Conservation (phyloP, 2,113 vertebrate genomes). For the Fulica atra region DNA sequence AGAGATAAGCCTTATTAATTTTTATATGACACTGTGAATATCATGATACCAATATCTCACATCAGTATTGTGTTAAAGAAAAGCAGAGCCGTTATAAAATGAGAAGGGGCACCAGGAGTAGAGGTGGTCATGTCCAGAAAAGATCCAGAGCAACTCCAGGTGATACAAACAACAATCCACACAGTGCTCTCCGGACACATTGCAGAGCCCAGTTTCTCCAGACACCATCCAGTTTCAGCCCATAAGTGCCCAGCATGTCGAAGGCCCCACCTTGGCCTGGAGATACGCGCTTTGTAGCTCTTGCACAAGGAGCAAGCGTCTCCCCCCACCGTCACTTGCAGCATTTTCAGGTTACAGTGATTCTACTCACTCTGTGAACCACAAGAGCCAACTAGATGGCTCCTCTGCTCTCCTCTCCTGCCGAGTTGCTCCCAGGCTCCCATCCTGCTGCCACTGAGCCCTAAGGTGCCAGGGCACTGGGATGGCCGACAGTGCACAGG, state of each 20-base stretch:
- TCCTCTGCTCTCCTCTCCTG: not conserved
- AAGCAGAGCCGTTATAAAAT: not conserved
- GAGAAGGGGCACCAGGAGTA: not conserved
- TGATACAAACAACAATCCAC: not conserved
- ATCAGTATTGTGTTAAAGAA: not conserved
- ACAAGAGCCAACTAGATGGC: not conserved
- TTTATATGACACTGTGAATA: not conserved
- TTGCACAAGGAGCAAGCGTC: not conserved
- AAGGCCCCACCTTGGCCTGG: not conserved
- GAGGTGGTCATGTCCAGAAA: not conserved
- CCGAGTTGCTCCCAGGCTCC: not conserved
- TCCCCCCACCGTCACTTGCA: not conserved
- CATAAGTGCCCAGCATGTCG: not conserved
- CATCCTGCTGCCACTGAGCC: not conserved
- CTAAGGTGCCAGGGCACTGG: not conserved
- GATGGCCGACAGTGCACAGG: not conserved
- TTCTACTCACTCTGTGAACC: fast-evolving
- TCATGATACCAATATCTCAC: not conserved
- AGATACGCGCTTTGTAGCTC: not conserved
- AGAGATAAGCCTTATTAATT: not conserved
- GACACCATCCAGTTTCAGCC: not conserved
- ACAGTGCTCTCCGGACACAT: not conserved
- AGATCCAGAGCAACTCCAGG: not conserved
- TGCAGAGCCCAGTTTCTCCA: not conserved
- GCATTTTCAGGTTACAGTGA: not conserved